A percentile compares a stretch with the other conserved stretches of the same genome.
Evolutionary conservation across 1,140 invertebrate species (phyloP).

Genomic region (Chrysomallon squamiferum): DNA sequence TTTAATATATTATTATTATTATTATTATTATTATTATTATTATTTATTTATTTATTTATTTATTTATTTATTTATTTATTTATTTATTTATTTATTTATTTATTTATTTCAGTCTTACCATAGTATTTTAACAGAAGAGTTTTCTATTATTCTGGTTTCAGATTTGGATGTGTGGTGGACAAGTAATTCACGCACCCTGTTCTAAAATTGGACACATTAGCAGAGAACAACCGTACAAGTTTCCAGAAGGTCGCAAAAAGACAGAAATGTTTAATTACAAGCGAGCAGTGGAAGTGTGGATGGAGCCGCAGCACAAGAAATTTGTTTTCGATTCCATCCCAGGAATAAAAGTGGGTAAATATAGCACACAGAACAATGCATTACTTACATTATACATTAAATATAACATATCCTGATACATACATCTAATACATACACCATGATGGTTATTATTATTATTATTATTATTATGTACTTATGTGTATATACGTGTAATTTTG

Average conservation of each 20-base stretch:
- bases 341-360: constrained; percentile 30
- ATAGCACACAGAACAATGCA: neutral
- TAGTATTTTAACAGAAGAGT: too few species aligned
- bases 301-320: constrained; percentile 34
- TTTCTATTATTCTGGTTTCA: constrained; percentile 58
- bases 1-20: too few species aligned
- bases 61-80: too few species aligned
- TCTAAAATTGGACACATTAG: constrained; percentile 67
- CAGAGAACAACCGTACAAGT: constrained; percentile 86
- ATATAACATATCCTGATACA: neutral
- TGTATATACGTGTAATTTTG: neutral
- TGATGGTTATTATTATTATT: neutral
- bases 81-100: too few species aligned
- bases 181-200: constrained; percentile 80
- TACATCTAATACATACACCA: neutral
- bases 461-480: neutral
- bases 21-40: too few species aligned
- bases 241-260: constrained; percentile 76
- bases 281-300: constrained; percentile 44
- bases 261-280: constrained; percentile 43
- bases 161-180: constrained; percentile 96
- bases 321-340: constrained; percentile 37
- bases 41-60: too few species aligned
- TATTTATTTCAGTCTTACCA: too few species aligned
- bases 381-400: neutral